These are phyloP conservation scores for Bellardia pandia DNA, from an alignment of 2,888 invertebrate species.

Conservation along the genomic window DNA sequence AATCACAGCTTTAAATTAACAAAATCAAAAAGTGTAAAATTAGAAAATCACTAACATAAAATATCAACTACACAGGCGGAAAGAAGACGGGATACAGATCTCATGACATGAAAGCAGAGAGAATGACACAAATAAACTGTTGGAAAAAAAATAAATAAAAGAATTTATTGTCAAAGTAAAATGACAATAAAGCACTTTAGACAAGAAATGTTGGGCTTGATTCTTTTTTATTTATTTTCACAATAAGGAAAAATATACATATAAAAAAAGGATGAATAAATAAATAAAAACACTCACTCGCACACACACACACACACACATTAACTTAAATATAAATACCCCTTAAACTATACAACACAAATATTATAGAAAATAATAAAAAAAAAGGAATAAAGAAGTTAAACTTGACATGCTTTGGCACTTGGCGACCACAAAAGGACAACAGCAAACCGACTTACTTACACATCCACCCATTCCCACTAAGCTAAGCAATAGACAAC, in stretches of 20 bases:
- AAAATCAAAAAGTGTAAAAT: constrained; percentile 68
- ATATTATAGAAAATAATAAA: not conserved
- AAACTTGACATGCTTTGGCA: constrained; percentile 68
- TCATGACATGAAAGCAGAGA: constrained; percentile 6
- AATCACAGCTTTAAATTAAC: constrained; percentile 57
- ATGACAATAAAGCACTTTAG: constrained; percentile 44
- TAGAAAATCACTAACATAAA: constrained; percentile 55
- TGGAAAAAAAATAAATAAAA: not conserved
- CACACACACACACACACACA: not conserved
- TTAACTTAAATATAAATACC: not conserved
- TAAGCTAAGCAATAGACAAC: constrained; percentile 14
- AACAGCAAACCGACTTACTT: constrained; percentile 31
- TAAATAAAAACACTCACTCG: not conserved
- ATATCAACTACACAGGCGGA: constrained; percentile 1
- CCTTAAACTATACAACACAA: constrained; percentile 36
- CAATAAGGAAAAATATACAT: constrained; percentile 4
- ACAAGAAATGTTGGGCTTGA: constrained; percentile 28
- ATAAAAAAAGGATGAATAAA: constrained; percentile 31
- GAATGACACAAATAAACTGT: constrained; percentile 22
- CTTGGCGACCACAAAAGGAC: constrained; percentile 71
- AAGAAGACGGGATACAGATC: constrained; percentile 18
- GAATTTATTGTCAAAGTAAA: constrained; percentile 47
- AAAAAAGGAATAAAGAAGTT: constrained; percentile 57
- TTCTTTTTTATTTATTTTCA: constrained; percentile 1
- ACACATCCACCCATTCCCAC: not conserved